Base-by-base conservation (phyloP, 92 coral and sea anemone species). In the Parazoanthus darwini region DNA sequence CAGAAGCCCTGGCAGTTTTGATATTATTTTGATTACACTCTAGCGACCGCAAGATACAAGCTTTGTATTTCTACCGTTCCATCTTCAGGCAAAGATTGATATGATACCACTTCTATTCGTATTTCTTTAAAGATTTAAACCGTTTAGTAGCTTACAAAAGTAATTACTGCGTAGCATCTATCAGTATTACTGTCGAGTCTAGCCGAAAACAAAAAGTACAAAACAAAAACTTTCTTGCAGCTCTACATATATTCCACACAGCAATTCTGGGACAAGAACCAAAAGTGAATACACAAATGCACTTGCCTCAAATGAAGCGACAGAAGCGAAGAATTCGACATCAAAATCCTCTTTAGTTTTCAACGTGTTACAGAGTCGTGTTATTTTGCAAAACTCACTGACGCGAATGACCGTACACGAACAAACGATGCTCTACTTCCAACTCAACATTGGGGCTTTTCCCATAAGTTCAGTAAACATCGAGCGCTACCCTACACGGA, bases 261-360 rank as follows among this genome's bases (percentile, higher is more conserved):
- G 46, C 5, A 36, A 54, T 80, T 35, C 29, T 33, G 70, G 25
- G 4, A 33, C 37, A 80, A 15, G 13, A 33, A 38, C 4, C 42
- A 29, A 79, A 79, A 79, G 83, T n/a, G 70, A 80, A 29, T 15
- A 6, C 26, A 82, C 1, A 18, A 16, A 13, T 26, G 51, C 23
- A 65, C 76, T 82, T 82, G 76, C 86, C 86, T 82, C 37, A 81
- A 58, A 58, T 36, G 38, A 35, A 63, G 72, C 74, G 74, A 63
- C 86, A 82, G 86, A 82, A 65, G n/a, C 4, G 37, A 63, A 66
- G 59, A 67, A 82, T 82, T 82, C 86, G 18, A 14, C 16, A 39
- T 39, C 18, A 59, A 65, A 29, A 33, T 42, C 36, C 6, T 42
- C 71, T 66, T 43, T 66, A 22, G 38, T 38, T 82, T 29, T 29